Base-by-base conservation (phyloP, 2,797 vertebrate genomes). In the Pseudopleuronectes americanus region DNA sequence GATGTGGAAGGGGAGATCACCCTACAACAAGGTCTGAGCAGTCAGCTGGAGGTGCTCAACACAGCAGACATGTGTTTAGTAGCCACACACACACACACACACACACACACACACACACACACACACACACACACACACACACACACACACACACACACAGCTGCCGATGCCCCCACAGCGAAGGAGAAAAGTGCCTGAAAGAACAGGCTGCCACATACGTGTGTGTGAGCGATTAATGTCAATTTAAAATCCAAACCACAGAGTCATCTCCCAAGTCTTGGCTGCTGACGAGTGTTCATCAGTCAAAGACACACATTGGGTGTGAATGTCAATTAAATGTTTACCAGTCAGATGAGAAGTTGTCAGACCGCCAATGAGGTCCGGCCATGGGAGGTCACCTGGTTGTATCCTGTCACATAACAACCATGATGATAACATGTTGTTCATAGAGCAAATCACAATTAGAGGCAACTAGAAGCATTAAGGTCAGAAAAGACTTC, bases 1-100 rank as follows among this genome's bases (percentile, higher is more conserved):
- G 90, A 92, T 93, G 91, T 87, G 68, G 41, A 64, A 23, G 43
- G 65, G 72, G 81, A 88, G 87, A 90, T 87, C 80, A 76, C 79
- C 69, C 57, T 58, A 33, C 64, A 77, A 73, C 66, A 55, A 58
- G 43, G 70, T 68, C 71, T 76, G 22, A 83, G 53, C 64, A 78
- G 78, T 67, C 76, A 77, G 76, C 73, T 87, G 68, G 77, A 72
- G 80, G 71, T 75, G 55, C 71, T 83, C 64, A 28, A 1, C 64
- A 77, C 66, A 71, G 65, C 36, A 53, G 21, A 77, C 58, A n/a
- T 12, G 77, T 22, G 26, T 53, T 24, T 68, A 19, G 6, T 60
- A 62, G 16, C 47, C 28, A 23, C 62, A 58, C 65, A 43, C 19
- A 14, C 55, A n/a, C n/a, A n/a, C n/a, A n/a, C n/a, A n/a, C n/a